These are phyloP conservation scores for Coryphaenoides rupestris DNA, from an alignment of 2,113 vertebrate species.

Conservation along the genomic window DNA sequence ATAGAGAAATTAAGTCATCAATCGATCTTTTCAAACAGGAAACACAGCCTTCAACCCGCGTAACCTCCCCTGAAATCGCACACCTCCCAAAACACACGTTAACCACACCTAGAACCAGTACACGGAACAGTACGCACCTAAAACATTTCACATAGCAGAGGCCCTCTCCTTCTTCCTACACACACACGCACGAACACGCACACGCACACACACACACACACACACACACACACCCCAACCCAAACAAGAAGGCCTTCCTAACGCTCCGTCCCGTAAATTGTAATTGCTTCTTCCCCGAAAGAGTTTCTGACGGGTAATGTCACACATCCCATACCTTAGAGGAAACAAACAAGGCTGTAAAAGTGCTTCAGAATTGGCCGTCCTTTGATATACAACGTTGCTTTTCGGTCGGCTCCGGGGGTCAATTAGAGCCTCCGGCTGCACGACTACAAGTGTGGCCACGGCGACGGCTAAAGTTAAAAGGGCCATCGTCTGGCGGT, in stretches of 20 bases:
- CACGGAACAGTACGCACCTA: background rate
- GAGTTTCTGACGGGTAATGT: constrained; percentile 32
- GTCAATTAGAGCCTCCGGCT: constrained; percentile 24
- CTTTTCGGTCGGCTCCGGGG: background rate
- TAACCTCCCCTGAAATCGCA: background rate
- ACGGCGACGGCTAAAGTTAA: constrained; percentile 35
- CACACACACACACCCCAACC: background rate
- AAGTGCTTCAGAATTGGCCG: constrained; percentile 9
- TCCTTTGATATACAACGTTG: background rate
- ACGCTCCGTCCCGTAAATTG: background rate
- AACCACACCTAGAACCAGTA: constrained; percentile 1
- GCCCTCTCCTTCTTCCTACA: no score
- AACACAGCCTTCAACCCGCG: background rate
- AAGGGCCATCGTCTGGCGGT: constrained; percentile 8
- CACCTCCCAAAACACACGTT: background rate
- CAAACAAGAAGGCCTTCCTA: constrained; percentile 7
- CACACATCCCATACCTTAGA: constrained; percentile 32
- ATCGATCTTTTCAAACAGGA: background rate
- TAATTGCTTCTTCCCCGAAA: background rate
- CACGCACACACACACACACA: background rate
- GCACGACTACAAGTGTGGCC: constrained; percentile 22
- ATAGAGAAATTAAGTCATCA: background rate
- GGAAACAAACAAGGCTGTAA: constrained; percentile 23
- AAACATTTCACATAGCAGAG: background rate
- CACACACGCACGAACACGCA: background rate